A percentile compares a stretch with the other conserved stretches of the same genome.
Evolutionary conservation across 2,113 vertebrate species (phyloP).

Genomic region (Perca schrenkii): DNA sequence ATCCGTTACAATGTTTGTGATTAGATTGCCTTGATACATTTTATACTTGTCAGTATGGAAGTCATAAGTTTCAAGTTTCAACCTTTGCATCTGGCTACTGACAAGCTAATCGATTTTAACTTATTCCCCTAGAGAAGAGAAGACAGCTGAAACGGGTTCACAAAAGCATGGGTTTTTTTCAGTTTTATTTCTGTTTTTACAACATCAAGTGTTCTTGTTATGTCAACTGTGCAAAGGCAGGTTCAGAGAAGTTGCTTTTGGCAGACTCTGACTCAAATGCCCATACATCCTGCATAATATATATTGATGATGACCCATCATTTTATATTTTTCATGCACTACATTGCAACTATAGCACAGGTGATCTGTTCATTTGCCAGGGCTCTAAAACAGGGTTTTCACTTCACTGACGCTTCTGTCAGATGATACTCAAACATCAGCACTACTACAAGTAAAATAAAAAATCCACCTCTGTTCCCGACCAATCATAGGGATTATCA

Average conservation of each 20-base stretch:
- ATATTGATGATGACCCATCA: background rate
- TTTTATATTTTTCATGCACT: background rate
- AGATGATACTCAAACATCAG: background rate
- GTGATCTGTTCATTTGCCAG: background rate
- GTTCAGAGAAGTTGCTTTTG: background rate
- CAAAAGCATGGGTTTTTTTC: background rate
- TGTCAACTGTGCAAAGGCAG: constrained; percentile 2
- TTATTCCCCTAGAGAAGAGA: background rate
- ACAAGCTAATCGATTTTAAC: background rate
- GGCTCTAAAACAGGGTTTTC: background rate
- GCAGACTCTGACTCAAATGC: background rate
- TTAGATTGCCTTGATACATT: too few species aligned
- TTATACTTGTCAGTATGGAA: background rate
- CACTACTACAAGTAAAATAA: constrained; percentile 1
- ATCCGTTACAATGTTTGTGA: background rate
- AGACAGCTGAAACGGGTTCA: background rate
- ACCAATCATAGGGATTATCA: constrained; percentile 31
- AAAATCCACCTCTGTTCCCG: constrained; percentile 19
- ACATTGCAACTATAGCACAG: background rate
- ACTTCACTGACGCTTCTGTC: constrained; percentile 1
- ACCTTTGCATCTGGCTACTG: background rate
- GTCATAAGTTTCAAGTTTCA: background rate
- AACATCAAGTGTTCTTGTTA: constrained; percentile 2
- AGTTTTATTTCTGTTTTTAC: background rate
- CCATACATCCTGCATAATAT: background rate